Base-by-base conservation (phyloP, 2,888 invertebrate genomes). In the Villa cingulata region DNA sequence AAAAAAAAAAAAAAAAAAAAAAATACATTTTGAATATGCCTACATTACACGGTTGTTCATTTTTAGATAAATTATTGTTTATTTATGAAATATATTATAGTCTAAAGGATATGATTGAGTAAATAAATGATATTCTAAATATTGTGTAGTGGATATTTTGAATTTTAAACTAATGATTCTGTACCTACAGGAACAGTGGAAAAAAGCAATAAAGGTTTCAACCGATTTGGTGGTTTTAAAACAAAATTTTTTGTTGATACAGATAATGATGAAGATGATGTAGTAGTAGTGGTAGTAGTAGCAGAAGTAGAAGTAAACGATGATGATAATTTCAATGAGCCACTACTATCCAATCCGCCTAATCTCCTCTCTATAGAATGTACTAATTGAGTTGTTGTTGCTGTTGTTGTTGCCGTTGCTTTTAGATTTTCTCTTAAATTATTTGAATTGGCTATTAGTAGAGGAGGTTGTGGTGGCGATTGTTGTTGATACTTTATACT, bases 401-500 rank as follows among this genome's bases (percentile, higher is more conserved):
- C 12, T 32, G 29, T 32, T 12, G 1, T 32, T 12, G 2, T 9
- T 12, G 12, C 9, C 9, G 9, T 32, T 32, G 29, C 3, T 12
- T 32, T 32, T 12, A 32, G 12, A 23, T 32, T 32, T 32, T 32
- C 23, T 6, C 40, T 40, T 10, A 39, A 14, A 17, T 20, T 41
- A 20, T 32, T 17, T 23, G 27, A 15, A 34, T 23, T 40, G n/a
- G n/a, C n/a, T n/a, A n/a, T n/a, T n/a, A n/a, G n/a, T 16, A 19
- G 20, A 53, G 58, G 59, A 54, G 53, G 48, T n/a, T 29, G 43
- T 20, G 40, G 39, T 37, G 47, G 37, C 14, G 43, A 43, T 20
- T 45, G n/a, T 41, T 27, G 46, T 46, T 37, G 40, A 15, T 61
- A 67, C 55, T 58, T 61, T 62, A 59, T 66, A 68, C 57, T 61